Conservation (phyloP, 2,797 vertebrate genomes). For the Podargus strigoides region DNA sequence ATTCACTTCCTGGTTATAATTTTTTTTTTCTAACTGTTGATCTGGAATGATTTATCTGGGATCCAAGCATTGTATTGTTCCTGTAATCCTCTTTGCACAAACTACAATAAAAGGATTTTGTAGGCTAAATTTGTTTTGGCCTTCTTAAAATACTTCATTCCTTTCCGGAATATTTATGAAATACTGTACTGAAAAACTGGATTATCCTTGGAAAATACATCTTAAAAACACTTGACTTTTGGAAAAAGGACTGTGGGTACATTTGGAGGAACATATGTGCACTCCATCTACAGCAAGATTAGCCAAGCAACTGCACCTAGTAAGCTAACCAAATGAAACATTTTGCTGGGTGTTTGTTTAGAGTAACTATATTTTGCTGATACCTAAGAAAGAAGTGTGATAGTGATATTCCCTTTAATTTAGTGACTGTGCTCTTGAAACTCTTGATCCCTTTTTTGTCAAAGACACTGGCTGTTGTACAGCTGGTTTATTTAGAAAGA, state of each 20-base stretch:
- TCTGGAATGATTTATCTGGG: background rate
- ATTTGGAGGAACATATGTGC: background rate
- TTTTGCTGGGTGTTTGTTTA: background rate
- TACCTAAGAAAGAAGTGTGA: background rate
- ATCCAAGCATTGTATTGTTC: background rate
- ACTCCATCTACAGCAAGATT: background rate
- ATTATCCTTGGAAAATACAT: background rate
- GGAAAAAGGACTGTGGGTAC: background rate
- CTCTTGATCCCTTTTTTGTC: background rate
- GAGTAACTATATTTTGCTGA: background rate
- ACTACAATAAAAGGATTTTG: conserved; percentile 6
- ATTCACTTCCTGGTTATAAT: background rate
- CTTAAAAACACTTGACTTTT: background rate
- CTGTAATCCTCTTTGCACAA: background rate
- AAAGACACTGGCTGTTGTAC: background rate
- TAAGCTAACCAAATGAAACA: background rate
- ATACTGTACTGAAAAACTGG: background rate
- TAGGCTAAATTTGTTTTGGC: background rate
- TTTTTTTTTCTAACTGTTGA: background rate
- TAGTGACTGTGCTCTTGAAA: background rate
- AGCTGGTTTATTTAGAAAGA: conserved; percentile 35
- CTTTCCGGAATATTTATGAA: background rate
- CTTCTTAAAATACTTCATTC: conserved; percentile 14
- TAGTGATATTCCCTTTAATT: background rate
- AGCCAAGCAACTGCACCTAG: background rate